A percentile compares a stretch with the other conserved stretches of the same genome.
These are phyloP conservation scores for Drosophila ironensis DNA, from an alignment of 1,140 invertebrate genomes.

Conservation along the genomic window DNA sequence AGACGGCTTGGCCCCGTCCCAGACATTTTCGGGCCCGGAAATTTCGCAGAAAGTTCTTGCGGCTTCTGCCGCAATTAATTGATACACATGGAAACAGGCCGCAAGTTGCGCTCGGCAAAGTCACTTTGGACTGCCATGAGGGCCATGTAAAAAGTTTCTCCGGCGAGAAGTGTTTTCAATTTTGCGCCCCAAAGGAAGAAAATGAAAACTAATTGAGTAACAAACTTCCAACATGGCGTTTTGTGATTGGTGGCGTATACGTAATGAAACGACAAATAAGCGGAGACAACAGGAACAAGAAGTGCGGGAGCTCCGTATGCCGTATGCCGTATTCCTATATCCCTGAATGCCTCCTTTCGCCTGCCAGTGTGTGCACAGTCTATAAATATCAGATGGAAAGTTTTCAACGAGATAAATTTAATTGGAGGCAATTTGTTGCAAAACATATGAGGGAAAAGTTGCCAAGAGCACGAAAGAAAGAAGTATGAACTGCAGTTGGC, in stretches of 20 bases:
- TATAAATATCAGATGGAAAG: conserved; percentile 81
- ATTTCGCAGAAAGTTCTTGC: conserved; percentile 61
- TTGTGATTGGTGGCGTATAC: conserved; percentile 76
- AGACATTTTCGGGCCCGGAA: conserved; percentile 7
- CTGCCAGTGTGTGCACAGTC: conserved; percentile 31
- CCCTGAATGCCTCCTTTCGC: too few relatives aligned
- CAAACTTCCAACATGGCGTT: conserved; percentile 72
- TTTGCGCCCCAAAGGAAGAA: conserved; percentile 59
- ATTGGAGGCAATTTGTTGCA: conserved; percentile 80
- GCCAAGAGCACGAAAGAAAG: conserved; percentile 55
- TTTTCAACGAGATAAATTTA: conserved; percentile 82
- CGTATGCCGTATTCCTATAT: not conserved
- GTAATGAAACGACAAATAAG: conserved; percentile 76
- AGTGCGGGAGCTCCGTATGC: conserved; percentile 6
- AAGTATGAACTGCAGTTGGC: conserved; percentile 77
- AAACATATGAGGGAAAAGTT: conserved; percentile 67
- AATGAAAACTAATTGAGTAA: conserved; percentile 79
- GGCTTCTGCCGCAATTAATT: conserved; percentile 74
- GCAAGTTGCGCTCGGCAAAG: conserved; percentile 65
- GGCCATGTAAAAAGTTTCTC: conserved; percentile 68
- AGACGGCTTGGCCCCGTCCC: not conserved
- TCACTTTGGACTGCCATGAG: conserved; percentile 52
- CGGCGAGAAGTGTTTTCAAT: conserved; percentile 69
- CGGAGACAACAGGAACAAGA: conserved; percentile 48
- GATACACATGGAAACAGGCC: conserved; percentile 70